phyloP scores from a whole-genome alignment of 2,113 vertebrate species.

The Mohoua ochrocephala region DNA sequence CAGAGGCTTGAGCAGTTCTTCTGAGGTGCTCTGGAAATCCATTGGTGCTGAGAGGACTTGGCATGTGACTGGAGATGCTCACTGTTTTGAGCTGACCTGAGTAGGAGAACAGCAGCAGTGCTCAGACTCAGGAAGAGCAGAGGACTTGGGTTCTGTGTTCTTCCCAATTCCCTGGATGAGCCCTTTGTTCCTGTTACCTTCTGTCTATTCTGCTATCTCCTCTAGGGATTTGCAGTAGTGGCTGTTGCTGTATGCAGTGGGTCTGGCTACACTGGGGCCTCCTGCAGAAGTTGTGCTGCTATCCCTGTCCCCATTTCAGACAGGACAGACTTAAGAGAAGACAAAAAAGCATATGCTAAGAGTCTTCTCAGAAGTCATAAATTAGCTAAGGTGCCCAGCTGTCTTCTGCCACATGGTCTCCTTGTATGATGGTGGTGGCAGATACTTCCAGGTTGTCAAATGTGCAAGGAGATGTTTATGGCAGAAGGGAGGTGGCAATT shows the following conservation, averaged over 20 bases:
- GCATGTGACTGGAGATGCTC: neutral
- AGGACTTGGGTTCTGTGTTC: neutral
- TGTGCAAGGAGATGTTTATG: neutral
- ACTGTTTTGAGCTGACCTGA: neutral
- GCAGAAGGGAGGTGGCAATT: neutral
- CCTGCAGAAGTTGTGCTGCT: neutral
- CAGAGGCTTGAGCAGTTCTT: neutral
- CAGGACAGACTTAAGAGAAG: neutral
- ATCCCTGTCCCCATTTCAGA: neutral
- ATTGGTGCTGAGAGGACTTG: neutral
- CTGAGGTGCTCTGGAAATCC: neutral
- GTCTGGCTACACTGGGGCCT: neutral
- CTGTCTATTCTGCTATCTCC: neutral
- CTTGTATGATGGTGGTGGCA: neutral
- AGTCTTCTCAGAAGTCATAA: neutral
- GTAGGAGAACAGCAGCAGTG: neutral
- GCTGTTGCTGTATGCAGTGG: neutral
- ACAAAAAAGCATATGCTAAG: neutral
- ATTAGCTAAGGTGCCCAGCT: neutral
- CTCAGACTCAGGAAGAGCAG: neutral
- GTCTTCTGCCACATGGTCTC: neutral
- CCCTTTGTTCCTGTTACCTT: neutral
- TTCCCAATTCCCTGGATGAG: neutral
- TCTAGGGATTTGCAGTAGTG: neutral
- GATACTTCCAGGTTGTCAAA: neutral